Evolutionary conservation across 1,140 invertebrate species (phyloP), one percentile per base, ranked within the genome.

Genomic region (Hirudo medicinalis): DNA sequence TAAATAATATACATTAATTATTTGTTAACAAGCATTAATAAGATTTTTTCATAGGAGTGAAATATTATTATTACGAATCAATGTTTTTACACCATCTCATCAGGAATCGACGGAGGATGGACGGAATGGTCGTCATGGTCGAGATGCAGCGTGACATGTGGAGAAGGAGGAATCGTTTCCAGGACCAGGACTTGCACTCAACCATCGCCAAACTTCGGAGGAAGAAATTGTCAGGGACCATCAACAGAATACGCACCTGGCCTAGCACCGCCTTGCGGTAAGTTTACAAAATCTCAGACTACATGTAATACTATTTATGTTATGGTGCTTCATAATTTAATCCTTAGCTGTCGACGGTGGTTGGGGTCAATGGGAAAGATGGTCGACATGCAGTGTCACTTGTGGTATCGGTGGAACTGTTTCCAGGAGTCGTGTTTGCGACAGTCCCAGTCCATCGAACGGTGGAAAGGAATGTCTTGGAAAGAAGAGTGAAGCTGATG

Each of bases 111-210:
- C 69, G 74, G 74, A 25, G 74, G 74, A 17, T 75, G 74, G 74
- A 66, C 70, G 6, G 49, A 71, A 43, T 75, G 74, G 74, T 27
- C 74, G 15, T 43, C 72, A 2, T 75, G 70, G 73, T 88, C 87
- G 0, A 89, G 91, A 69, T 95, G 92, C 82, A 70, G 40, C 0
- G 60, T 27, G 22, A 57, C 60, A 17, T 75, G 75, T 73, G 76
- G 73, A 25, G 54, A 72, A n/a, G 74, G 74, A 25, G 69, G 69
- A 22, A 43, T 68, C n/a, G 25, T 57, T 25, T 43, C 68, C n/a
- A 74, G 71, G 43, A 60, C 54, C 0, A 57, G 74, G 27, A 70
- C 36, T 19, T 73, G 72, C 43, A 73, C 53, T 11, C 71, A 71
- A 25, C 72, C 72, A 22, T 29, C 66, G n/a, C 72, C 72, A 11